Conservation (phyloP, 2,113 vertebrate genomes). For the Thamnaconus septentrionalis region DNA sequence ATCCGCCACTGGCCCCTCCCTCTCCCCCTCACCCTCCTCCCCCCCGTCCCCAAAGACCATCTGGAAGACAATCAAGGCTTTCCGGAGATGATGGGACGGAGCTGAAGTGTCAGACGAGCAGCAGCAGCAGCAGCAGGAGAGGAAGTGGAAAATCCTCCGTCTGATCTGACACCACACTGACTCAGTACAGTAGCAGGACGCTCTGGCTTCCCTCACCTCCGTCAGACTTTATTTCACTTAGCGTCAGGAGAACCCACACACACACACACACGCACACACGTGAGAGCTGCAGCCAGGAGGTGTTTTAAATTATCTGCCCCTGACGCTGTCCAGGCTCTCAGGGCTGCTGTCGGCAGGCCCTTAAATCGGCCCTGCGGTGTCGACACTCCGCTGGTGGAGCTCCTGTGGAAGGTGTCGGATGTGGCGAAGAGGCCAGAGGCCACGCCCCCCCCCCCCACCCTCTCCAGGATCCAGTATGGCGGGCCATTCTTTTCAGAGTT, state of each 20-base stretch:
- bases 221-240: conserved; percentile 40
- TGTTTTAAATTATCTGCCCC: conserved; percentile 33
- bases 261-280: conserved; percentile 1
- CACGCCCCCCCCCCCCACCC: too few species aligned
- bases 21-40: too few species aligned
- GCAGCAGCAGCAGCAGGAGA: conserved; percentile 22
- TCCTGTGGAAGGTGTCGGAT: too few species aligned
- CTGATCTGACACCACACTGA: conserved; percentile 36
- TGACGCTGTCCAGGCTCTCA: conserved; percentile 18
- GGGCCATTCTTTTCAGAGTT: too few species aligned
- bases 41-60: conserved; percentile 8
- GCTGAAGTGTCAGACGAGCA: conserved; percentile 30
- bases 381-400: too few species aligned
- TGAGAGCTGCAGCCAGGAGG: background rate
- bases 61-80: conserved; percentile 22
- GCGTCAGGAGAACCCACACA: conserved; percentile 8
- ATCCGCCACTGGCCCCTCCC: conserved; percentile 11
- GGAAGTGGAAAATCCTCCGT: conserved; percentile 64
- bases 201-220: conserved; percentile 30
- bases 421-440: too few species aligned
- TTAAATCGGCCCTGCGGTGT: background rate
- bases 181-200: conserved; percentile 43
- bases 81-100: conserved; percentile 27
- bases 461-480: too few species aligned
- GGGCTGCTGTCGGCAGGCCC: conserved; percentile 13